Conservation (phyloP, 2,888 invertebrate genomes). For the Hydrotaea diabolus region DNA sequence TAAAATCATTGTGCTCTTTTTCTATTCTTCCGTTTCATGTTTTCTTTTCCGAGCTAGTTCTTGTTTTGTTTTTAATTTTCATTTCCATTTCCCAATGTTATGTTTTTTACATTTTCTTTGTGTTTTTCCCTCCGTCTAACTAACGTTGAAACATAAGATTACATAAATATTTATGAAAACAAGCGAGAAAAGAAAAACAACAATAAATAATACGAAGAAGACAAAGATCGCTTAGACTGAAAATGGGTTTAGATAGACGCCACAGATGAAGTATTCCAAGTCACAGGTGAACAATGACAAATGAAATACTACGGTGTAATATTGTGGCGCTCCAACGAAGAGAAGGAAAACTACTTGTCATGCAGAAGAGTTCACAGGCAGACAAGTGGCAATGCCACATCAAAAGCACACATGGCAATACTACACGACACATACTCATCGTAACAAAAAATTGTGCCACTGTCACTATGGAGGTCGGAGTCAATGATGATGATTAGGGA, state of each 20-base stretch:
- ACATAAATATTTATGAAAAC: constrained; percentile 58
- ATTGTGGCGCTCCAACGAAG: constrained; percentile 45
- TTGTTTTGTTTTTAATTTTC: not conserved
- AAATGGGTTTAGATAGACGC: not conserved
- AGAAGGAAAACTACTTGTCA: constrained; percentile 46
- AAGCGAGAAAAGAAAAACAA: not conserved
- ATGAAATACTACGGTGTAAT: not conserved
- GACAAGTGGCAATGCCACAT: constrained; percentile 38
- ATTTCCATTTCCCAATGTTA: not conserved
- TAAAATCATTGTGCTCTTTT: no score
- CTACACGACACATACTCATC: no score
- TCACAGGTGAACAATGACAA: not conserved
- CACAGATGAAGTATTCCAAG: constrained; percentile 23
- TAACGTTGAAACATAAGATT: constrained; percentile 39
- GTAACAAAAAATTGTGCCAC: no score
- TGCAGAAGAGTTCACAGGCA: constrained; percentile 48
- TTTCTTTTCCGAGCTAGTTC: no score
- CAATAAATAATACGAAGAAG: constrained; percentile 1
- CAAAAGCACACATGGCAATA: not conserved
- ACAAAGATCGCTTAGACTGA: no score
- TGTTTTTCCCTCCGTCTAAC: not conserved
- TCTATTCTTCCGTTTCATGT: no score
- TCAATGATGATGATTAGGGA: no score
- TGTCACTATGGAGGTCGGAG: no score
- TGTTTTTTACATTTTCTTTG: constrained; percentile 9